Conservation (phyloP, 2,888 invertebrate genomes). For the Melieria picta region DNA sequence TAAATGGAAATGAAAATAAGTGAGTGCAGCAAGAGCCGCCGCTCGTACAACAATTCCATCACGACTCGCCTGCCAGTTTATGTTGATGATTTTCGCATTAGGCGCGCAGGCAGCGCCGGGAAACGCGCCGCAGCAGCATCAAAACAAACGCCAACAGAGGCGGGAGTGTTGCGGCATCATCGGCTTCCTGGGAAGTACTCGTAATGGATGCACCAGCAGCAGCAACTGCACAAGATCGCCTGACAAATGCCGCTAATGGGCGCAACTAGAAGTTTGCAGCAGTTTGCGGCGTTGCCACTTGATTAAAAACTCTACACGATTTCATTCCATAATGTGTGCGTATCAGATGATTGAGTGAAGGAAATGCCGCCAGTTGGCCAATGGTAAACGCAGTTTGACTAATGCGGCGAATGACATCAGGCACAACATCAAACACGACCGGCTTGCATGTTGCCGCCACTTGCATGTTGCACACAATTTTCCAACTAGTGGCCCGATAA, state of each 20-base stretch:
- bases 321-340: too few relatives aligned
- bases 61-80: conserved; percentile 45
- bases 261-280: too few relatives aligned
- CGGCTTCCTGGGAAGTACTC: neutral
- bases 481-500: conserved; percentile 23
- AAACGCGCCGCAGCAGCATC: conserved; percentile 4
- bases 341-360: too few relatives aligned
- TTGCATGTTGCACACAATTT: conserved; percentile 24
- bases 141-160: conserved; percentile 1
- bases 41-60: conserved; percentile 56
- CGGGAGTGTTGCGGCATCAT: neutral
- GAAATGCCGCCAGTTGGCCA: too few relatives aligned
- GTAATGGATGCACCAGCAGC: neutral
- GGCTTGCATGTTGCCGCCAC: neutral
- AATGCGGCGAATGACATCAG: too few relatives aligned
- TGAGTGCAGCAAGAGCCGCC: neutral
- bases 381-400: too few relatives aligned
- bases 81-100: conserved; percentile 34
- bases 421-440: too few relatives aligned
- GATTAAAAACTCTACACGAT: too few relatives aligned
- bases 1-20: conserved; percentile 42
- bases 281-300: too few relatives aligned
- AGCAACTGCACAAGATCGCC: neutral
- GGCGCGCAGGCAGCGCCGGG: conserved; percentile 24
- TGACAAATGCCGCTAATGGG: too few relatives aligned